Conservation (phyloP, 2,113 vertebrate species). For the Calyptomena viridis region DNA sequence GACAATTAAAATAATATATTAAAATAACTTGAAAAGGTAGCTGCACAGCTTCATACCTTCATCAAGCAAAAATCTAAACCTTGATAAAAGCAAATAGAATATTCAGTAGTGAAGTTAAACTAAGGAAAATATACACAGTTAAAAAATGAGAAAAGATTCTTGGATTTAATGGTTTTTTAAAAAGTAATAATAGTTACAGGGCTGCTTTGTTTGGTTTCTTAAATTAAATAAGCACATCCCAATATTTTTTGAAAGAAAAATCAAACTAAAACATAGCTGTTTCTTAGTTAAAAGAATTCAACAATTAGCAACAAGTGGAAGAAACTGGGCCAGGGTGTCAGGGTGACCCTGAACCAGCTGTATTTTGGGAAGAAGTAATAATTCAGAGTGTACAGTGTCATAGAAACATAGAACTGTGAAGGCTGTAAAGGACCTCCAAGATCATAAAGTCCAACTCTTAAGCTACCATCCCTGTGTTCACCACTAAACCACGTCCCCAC, state of each 20-base stretch:
- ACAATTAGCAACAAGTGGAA: background rate
- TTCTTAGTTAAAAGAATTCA: background rate
- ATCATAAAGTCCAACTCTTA: background rate
- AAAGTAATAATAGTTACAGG: background rate
- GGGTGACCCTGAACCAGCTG: background rate
- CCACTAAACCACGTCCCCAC: background rate
- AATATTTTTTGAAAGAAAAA: background rate
- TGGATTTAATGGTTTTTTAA: background rate
- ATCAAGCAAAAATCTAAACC: background rate
- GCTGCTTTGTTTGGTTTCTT: background rate
- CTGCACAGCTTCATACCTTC: constrained; percentile 22
- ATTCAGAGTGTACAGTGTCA: background rate
- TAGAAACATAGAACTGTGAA: background rate
- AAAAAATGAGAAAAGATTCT: background rate
- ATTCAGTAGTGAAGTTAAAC: background rate
- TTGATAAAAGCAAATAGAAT: background rate
- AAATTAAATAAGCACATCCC: background rate
- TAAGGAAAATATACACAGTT: background rate
- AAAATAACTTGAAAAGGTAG: constrained; percentile 43
- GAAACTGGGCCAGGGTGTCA: background rate
- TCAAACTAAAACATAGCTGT: background rate
- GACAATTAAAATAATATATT: constrained; percentile 62
- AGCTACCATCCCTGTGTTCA: background rate
- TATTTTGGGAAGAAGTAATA: background rate
- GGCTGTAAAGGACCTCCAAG: background rate